These are phyloP conservation scores for Elymnias hypermnestra DNA, from an alignment of 1,140 invertebrate genomes.

Conservation along the genomic window DNA sequence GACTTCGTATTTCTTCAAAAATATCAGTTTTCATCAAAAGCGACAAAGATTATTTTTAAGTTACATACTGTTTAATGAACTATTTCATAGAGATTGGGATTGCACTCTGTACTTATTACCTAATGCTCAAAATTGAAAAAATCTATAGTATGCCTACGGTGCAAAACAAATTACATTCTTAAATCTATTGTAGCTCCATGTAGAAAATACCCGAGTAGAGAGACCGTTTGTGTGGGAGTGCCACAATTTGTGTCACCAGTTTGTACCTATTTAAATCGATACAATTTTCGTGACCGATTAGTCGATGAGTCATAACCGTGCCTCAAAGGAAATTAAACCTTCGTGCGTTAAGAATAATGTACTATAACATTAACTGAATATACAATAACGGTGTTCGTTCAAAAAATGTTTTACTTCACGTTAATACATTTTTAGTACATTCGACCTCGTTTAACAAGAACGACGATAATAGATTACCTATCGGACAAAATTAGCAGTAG, in stretches of 20 bases:
- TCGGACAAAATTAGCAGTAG: too few relatives aligned
- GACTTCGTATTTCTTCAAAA: too few relatives aligned
- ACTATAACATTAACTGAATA: background rate
- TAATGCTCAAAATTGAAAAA: slow-evolving; percentile 27
- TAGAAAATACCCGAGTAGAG: slow-evolving; percentile 21
- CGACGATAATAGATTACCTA: background rate
- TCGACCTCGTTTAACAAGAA: slow-evolving; percentile 11
- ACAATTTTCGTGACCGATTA: slow-evolving; percentile 36
- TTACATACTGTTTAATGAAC: slow-evolving; percentile 6
- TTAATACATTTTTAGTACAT: slow-evolving; percentile 13
- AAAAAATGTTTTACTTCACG: slow-evolving; percentile 17
- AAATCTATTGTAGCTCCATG: slow-evolving; percentile 18
- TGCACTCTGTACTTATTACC: slow-evolving; percentile 23
- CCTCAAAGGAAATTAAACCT: slow-evolving; percentile 7
- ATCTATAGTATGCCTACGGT: slow-evolving; percentile 25
- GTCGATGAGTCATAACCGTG: slow-evolving; percentile 15
- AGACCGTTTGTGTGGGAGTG: slow-evolving; percentile 14
- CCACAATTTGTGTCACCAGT: slow-evolving; percentile 28
- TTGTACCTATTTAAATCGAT: slow-evolving; percentile 41
- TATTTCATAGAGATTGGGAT: slow-evolving; percentile 11
- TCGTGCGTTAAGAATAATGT: background rate
- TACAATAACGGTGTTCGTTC: slow-evolving; percentile 6
- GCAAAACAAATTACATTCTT: slow-evolving; percentile 17
- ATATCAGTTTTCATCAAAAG: background rate
- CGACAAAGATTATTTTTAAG: background rate